Percentiles rank a stretch among this genome's conserved stretches.
Conservation (phyloP, 2,113 vertebrate genomes). For the Periophthalmodon schlosseri region DNA sequence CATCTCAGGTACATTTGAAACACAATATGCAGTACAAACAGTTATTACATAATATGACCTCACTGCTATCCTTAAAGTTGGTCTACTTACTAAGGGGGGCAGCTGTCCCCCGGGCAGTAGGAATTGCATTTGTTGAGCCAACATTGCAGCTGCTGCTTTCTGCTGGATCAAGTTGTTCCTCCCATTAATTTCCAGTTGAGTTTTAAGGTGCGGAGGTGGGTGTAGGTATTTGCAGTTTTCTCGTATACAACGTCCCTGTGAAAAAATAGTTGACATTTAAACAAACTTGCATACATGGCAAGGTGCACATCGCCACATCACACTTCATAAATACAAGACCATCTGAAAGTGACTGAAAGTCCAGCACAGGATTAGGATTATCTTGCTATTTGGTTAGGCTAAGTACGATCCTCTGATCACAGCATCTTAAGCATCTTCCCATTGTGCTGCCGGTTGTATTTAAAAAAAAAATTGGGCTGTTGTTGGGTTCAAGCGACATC, state of each 20-base stretch:
- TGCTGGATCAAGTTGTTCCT: constrained; percentile 99
- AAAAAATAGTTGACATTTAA: not conserved
- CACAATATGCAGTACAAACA: no score
- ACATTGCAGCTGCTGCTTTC: constrained; percentile 95
- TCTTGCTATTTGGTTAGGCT: no score
- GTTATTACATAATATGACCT: not conserved
- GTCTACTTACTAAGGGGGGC: constrained; percentile 88
- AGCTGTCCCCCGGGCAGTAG: constrained; percentile 92
- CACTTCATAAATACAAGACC: no score
- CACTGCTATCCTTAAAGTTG: not conserved
- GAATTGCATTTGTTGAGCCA: constrained; percentile 98
- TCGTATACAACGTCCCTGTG: constrained; percentile 91
- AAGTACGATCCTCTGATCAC: no score
- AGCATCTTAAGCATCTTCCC: not conserved
- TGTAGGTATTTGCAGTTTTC: constrained; percentile 99
- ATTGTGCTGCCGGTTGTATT: not conserved
- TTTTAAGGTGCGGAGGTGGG: constrained; percentile 96
- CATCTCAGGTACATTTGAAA: no score
- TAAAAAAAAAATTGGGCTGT: not conserved
- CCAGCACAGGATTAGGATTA: not conserved
- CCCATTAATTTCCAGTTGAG: constrained; percentile 96
- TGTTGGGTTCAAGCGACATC: constrained; percentile 30
- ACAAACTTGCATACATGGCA: not conserved
- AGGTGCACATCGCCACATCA: no score
- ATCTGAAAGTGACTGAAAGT: no score